Percentiles rank a stretch among this genome's conserved stretches.
Evolutionary conservation across 37 sponge, comb jelly and placozoan genomes (phyloP).

Genomic region (Spongilla lacustris): DNA sequence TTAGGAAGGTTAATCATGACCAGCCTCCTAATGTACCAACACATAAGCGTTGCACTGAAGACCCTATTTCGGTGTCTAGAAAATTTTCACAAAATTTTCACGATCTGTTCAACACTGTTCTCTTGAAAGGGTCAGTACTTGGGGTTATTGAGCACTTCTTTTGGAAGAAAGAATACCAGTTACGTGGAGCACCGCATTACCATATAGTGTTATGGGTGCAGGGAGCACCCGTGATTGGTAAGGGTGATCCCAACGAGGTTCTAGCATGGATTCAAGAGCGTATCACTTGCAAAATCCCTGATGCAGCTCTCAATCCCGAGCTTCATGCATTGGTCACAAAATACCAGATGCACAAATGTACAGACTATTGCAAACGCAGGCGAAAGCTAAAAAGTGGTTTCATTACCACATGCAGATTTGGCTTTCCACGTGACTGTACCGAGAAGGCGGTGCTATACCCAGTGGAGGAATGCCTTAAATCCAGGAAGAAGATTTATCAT

Average conservation of each 20-base stretch:
- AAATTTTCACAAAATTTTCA: slow-evolving; percentile 49
- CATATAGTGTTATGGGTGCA: slow-evolving; percentile 55
- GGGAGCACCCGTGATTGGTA: slow-evolving; percentile 54
- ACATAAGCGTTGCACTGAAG: slow-evolving; percentile 58
- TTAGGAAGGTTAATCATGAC: slow-evolving; percentile 42
- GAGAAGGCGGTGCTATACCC: slow-evolving; percentile 6
- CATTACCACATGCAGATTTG: slow-evolving; percentile 50
- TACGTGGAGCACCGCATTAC: slow-evolving; percentile 58
- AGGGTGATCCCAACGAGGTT: no score
- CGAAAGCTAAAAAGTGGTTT: slow-evolving; percentile 2
- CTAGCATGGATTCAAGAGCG: slow-evolving; percentile 59
- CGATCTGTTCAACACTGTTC: no score
- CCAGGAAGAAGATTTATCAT: slow-evolving; percentile 28
- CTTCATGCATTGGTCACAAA: slow-evolving; percentile 54
- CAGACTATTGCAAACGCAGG: slow-evolving; percentile 42
- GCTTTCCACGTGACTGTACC: slow-evolving; percentile 38
- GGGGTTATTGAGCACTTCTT: slow-evolving; percentile 47
- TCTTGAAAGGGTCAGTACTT: slow-evolving; percentile 31
- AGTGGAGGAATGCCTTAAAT: slow-evolving; percentile 39
- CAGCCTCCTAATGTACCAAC: not conserved
- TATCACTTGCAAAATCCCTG: slow-evolving; percentile 66
- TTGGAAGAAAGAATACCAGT: slow-evolving; percentile 39
- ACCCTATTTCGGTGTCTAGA: slow-evolving; percentile 57
- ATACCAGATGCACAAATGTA: slow-evolving; percentile 31
- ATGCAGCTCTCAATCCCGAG: slow-evolving; percentile 37